A percentile compares a stretch with the other conserved stretches of the same genome.
These are phyloP conservation scores for Drosophila subobscura DNA, from an alignment of 1,140 invertebrate genomes.

Conservation along the genomic window DNA sequence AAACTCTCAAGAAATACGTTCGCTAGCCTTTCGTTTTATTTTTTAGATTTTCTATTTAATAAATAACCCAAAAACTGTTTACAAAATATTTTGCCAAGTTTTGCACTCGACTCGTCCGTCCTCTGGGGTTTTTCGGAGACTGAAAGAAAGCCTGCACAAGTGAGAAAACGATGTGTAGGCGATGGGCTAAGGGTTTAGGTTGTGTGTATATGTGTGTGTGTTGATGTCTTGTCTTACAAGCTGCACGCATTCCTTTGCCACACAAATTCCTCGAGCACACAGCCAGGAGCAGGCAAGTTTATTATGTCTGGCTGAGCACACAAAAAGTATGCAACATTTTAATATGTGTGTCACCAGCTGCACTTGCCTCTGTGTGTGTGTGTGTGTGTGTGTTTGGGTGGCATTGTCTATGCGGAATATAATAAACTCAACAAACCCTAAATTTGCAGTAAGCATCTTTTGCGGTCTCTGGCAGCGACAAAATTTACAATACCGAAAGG, in stretches of 20 bases:
- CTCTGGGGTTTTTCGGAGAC: too few species aligned
- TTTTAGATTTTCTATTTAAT: slow-evolving; percentile 12
- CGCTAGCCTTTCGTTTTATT: too few species aligned
- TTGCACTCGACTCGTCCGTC: slow-evolving; percentile 15
- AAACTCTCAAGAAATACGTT: too few species aligned
- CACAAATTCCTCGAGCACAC: slow-evolving; percentile 54
- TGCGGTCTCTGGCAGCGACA: slow-evolving; percentile 53
- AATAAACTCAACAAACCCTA: slow-evolving; percentile 69
- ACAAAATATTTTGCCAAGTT: slow-evolving; percentile 56
- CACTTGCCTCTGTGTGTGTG: slow-evolving; percentile 13
- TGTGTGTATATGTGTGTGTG: slow-evolving; percentile 2
- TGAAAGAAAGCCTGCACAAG: too few species aligned
- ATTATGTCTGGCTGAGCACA: slow-evolving; percentile 65
- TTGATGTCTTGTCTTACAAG: slow-evolving; percentile 68
- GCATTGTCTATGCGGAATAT: slow-evolving; percentile 54
- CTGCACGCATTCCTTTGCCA: slow-evolving; percentile 63
- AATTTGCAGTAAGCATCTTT: slow-evolving; percentile 63
- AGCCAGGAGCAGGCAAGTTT: slow-evolving; percentile 58
- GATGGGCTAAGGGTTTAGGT: not conserved
- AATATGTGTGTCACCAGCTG: slow-evolving; percentile 64
- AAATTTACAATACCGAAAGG: slow-evolving; percentile 42
- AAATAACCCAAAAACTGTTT: slow-evolving; percentile 68
- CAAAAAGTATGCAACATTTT: slow-evolving; percentile 75
- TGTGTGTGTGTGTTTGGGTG: slow-evolving; percentile 18
- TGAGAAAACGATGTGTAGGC: too few species aligned